Evolutionary conservation across 2,113 vertebrate species (phyloP), one percentile per base, ranked within the genome.

Genomic region (Sorex araneus): DNA sequence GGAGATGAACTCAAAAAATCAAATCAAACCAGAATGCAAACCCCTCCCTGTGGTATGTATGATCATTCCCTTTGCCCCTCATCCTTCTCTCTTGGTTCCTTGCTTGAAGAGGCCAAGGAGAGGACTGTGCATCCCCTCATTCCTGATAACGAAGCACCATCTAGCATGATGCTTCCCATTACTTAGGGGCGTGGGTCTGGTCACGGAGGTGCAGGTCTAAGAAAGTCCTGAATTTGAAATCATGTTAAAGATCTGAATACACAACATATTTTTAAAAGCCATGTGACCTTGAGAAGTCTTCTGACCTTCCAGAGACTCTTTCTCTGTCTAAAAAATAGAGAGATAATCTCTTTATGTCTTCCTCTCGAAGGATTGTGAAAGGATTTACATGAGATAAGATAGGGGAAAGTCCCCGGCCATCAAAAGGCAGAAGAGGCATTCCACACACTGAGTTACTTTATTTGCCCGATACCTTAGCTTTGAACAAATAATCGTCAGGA

Each of bases 191-290:
- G 47, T 1, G 6, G 1, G 2, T 71, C 28, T 74, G 34, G 34
- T 25, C 13, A 54, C 25, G 2, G 11, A 7, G 11, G 6, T 36
- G 3, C 10, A 7, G 36, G 13, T 47, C 40, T n/a, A 93, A 76
- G 60, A 87, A 93, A 64, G 32, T 70, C 93, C 27, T n/a, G 4
- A n/a, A 15, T 43, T 27, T 64, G 66, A 50, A 91, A 75, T 78
- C n/a, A 57, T 40, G 83, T 23, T 63, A 27, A 36, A 57, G 21
- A 19, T 73, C 82, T 91, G 80, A 95, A 77, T 66, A 3, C 15
- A 77, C 15, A 64, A 84, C 32, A 84, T 40, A 10, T 67, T 94
- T 87, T 81, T 57, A 81, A 89, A 91, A 84, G 8, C 30, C 2
- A 25, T 36, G 9, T 25, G 63, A 81, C 8, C 54, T 89, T 63